Evolutionary conservation across 2,113 vertebrate species (phyloP).

Genomic region (Anoura caudifer): DNA sequence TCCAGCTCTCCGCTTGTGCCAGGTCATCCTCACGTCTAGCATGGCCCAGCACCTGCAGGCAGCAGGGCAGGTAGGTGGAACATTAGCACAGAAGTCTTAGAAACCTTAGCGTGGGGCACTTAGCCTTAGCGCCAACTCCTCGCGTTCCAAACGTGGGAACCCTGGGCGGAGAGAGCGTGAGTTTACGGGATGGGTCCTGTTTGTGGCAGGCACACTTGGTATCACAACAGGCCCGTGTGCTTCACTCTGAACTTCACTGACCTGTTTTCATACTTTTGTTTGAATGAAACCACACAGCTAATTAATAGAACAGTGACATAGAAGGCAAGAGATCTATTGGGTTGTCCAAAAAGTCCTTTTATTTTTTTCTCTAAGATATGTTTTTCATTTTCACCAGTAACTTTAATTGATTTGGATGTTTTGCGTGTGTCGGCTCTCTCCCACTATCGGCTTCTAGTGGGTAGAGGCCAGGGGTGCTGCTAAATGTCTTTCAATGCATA

Average conservation of each 20-base stretch:
- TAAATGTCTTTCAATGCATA: too few species aligned
- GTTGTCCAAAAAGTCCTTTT: too few species aligned
- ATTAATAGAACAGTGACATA: not conserved
- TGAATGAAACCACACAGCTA: not conserved
- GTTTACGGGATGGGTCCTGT: not conserved
- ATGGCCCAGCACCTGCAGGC: conserved; percentile 94
- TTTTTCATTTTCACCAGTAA: too few species aligned
- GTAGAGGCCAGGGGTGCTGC: too few species aligned
- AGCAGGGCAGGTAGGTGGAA: conserved; percentile 90
- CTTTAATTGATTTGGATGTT: too few species aligned
- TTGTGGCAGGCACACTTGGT: not conserved
- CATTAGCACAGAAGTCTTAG: not conserved
- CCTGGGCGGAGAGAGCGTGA: fast-evolving
- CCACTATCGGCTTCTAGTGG: too few species aligned
- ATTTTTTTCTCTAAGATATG: too few species aligned
- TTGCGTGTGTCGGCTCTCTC: too few species aligned
- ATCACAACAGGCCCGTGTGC: not conserved
- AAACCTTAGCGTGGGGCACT: not conserved
- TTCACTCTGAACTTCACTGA: not conserved
- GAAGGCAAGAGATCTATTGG: not conserved
- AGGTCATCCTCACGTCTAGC: conserved; percentile 95
- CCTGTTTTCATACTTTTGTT: not conserved
- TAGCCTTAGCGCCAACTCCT: not conserved
- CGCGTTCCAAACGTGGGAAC: not conserved
- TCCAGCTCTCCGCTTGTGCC: conserved; percentile 91